phyloP scores from a whole-genome alignment of 2,888 invertebrate genomes.

The Idaea straminata region DNA sequence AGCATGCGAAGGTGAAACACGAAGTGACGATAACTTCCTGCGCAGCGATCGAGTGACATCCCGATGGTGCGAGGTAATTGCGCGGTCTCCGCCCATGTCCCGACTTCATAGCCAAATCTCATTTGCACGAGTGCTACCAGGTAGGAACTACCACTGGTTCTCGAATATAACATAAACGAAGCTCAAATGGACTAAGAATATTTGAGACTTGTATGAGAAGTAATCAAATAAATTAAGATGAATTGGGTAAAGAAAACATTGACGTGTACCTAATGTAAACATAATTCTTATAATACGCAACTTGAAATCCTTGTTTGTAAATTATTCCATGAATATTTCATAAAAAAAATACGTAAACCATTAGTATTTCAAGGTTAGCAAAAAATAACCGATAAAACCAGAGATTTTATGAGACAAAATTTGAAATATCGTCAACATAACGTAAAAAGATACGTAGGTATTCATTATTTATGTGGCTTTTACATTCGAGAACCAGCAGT shows the following conservation, averaged over 20 bases:
- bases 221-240: conserved; percentile 7
- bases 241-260: background rate
- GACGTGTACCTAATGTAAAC: too few species aligned
- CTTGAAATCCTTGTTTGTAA: too few species aligned
- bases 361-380: too few species aligned
- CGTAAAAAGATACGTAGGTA: conserved; percentile 5
- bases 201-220: background rate
- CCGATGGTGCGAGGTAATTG: conserved; percentile 48
- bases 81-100: conserved; percentile 45
- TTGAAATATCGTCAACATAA: conserved; percentile 2
- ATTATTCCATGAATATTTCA: too few species aligned
- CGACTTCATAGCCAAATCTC: conserved; percentile 54
- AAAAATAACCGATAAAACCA: background rate
- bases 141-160: conserved; percentile 33
- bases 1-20: conserved; percentile 18
- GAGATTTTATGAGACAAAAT: background rate
- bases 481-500: conserved; percentile 38
- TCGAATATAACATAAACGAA: conserved; percentile 23
- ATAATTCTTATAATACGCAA: too few species aligned
- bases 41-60: conserved; percentile 43
- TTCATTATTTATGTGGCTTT: background rate
- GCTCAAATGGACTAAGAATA: background rate
- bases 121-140: conserved; percentile 51
- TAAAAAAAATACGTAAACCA: too few species aligned
- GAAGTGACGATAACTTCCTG: conserved; percentile 50